Evolutionary conservation across 2,113 vertebrate species (phyloP).

Genomic region (Aptenodytes forsteri): DNA sequence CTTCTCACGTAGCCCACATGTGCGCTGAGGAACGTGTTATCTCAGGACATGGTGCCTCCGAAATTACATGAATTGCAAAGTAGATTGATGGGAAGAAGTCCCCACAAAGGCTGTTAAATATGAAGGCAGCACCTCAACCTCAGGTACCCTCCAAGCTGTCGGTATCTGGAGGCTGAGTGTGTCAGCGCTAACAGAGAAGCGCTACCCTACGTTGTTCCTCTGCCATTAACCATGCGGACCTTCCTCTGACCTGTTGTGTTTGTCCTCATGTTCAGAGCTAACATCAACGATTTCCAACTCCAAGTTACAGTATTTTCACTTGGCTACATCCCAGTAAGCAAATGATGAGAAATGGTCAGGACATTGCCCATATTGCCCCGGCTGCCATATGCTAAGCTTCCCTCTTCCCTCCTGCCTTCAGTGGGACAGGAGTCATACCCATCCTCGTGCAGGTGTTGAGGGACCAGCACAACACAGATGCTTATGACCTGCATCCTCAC

Average conservation of each 20-base stretch:
- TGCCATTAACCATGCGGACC: background rate
- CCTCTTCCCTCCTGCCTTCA: background rate
- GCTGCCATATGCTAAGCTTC: fast-evolving
- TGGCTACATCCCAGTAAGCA: background rate
- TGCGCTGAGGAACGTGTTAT: background rate
- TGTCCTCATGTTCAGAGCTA: background rate
- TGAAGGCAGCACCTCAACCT: background rate
- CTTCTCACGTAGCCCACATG: background rate
- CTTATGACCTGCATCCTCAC: background rate
- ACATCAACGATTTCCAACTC: background rate
- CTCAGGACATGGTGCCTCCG: background rate
- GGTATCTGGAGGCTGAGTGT: background rate
- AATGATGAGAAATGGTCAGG: background rate
- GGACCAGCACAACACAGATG: background rate
- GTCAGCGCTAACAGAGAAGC: background rate
- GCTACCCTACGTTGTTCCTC: background rate
- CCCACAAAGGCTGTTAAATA: background rate
- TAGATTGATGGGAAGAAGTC: background rate
- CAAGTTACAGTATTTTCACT: background rate
- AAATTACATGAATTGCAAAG: background rate
- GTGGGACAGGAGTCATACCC: background rate
- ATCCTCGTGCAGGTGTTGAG: background rate
- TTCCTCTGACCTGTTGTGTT: background rate
- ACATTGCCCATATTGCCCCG: fast-evolving
- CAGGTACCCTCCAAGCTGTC: background rate